These are phyloP conservation scores for Eupleurogrammus muticus DNA, from an alignment of 2,797 vertebrate genomes.

Conservation along the genomic window DNA sequence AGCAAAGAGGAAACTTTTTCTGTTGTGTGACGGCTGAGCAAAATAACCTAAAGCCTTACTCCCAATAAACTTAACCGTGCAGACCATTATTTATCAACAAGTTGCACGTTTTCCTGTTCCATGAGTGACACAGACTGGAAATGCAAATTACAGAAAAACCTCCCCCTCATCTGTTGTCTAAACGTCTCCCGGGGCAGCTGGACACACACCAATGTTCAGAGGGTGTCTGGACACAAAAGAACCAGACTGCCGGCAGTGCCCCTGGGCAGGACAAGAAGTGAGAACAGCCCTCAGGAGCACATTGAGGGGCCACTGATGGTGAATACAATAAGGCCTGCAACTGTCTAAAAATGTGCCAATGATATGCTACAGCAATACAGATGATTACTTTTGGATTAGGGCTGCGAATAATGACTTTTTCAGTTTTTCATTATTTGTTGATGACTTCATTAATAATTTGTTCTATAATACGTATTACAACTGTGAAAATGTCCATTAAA, in stretches of 20 bases:
- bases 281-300: conserved; percentile 10
- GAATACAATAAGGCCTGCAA: not conserved
- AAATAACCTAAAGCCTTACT: not conserved
- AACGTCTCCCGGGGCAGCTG: conserved; percentile 34
- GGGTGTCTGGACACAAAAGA: conserved; percentile 41
- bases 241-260: conserved; percentile 23
- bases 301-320: not conserved
- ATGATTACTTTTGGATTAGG: too few species aligned
- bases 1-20: not conserved
- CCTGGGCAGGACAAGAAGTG: conserved; percentile 5
- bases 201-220: conserved; percentile 41
- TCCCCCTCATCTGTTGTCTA: conserved; percentile 27
- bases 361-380: not conserved
- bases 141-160: conserved; percentile 56
- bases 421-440: too few species aligned
- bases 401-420: too few species aligned
- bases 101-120: not conserved
- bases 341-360: not conserved
- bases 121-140: conserved; percentile 6
- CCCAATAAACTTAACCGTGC: not conserved
- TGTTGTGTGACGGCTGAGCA: conserved; percentile 6
- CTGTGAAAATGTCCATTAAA: too few species aligned
- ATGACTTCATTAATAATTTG: too few species aligned
- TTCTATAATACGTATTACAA: too few species aligned
- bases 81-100: not conserved